Conservation (phyloP, 2,888 invertebrate genomes). For the Cephus spinipes region DNA sequence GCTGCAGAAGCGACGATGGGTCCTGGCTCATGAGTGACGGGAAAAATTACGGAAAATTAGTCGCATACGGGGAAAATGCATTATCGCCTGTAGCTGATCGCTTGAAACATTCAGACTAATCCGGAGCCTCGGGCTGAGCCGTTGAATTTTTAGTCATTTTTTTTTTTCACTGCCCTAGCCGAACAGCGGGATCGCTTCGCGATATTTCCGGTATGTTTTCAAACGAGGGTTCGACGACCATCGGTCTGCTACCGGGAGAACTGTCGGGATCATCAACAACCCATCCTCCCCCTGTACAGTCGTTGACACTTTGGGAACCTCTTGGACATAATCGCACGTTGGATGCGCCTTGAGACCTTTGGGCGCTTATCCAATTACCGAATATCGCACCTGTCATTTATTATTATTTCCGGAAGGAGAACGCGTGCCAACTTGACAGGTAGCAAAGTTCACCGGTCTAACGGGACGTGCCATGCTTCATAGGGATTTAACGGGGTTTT, state of each 20-base stretch:
- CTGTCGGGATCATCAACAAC: not conserved
- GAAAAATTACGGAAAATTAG: conserved; percentile 24
- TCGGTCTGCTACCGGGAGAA: not conserved
- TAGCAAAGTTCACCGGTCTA: conserved; percentile 29
- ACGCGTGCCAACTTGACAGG: conserved; percentile 6
- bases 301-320: not conserved
- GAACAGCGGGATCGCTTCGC: not conserved
- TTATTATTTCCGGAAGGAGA: conserved; percentile 35
- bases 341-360: not conserved
- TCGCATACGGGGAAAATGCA: conserved; percentile 40
- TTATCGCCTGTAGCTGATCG: conserved; percentile 34
- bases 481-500: conserved; percentile 37
- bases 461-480: conserved; percentile 8
- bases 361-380: conserved; percentile 30
- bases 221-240: not conserved
- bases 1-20: not conserved
- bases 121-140: not conserved
- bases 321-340: not conserved
- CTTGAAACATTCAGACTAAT: conserved; percentile 39
- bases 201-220: not conserved
- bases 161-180: not conserved
- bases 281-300: not conserved
- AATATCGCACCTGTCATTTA: conserved; percentile 40
- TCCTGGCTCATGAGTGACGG: not conserved
- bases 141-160: not conserved